phyloP scores from a whole-genome alignment of 2,888 invertebrate species.

The Sarcophaga subvicina region DNA sequence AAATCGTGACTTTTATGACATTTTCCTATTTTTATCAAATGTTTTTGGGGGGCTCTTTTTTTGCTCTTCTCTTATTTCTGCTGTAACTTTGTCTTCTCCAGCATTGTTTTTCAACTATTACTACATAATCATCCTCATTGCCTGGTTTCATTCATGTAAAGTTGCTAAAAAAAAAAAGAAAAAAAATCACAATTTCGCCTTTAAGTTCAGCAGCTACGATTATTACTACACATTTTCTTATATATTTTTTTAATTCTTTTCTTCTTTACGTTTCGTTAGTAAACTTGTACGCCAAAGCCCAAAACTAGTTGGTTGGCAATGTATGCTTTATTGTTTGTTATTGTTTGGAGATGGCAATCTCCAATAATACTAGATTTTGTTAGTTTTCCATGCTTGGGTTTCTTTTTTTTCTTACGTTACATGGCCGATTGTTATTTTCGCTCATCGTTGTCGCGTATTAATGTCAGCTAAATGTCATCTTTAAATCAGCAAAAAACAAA shows the following conservation, averaged over 20 bases:
- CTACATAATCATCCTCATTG: neutral
- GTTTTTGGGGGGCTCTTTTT: slow-evolving; percentile 38
- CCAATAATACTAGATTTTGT: slow-evolving; percentile 1
- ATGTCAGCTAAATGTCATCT: slow-evolving; percentile 69
- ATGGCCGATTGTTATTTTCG: slow-evolving; percentile 25
- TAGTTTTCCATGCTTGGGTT: slow-evolving; percentile 15
- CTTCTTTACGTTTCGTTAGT: neutral
- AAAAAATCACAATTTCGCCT: slow-evolving; percentile 17
- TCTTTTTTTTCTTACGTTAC: too few species aligned
- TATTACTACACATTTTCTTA: slow-evolving; percentile 48
- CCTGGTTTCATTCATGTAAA: slow-evolving; percentile 15
- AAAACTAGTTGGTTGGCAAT: slow-evolving; percentile 44
- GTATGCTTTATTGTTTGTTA: slow-evolving; percentile 10
- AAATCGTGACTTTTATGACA: slow-evolving; percentile 70
- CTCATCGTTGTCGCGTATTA: slow-evolving; percentile 48
- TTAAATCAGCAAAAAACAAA: slow-evolving; percentile 44
- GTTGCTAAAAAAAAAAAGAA: slow-evolving; percentile 31
- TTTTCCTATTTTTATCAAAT: slow-evolving; percentile 63
- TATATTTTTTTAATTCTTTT: neutral
- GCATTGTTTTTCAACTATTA: too few species aligned
- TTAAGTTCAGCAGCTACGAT: slow-evolving; percentile 56
- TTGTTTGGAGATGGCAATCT: neutral
- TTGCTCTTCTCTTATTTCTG: slow-evolving; percentile 2
- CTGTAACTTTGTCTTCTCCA: too few species aligned
- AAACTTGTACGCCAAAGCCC: slow-evolving; percentile 11